Conservation (phyloP, 1,140 invertebrate genomes). For the Armadillidium nasatum region DNA sequence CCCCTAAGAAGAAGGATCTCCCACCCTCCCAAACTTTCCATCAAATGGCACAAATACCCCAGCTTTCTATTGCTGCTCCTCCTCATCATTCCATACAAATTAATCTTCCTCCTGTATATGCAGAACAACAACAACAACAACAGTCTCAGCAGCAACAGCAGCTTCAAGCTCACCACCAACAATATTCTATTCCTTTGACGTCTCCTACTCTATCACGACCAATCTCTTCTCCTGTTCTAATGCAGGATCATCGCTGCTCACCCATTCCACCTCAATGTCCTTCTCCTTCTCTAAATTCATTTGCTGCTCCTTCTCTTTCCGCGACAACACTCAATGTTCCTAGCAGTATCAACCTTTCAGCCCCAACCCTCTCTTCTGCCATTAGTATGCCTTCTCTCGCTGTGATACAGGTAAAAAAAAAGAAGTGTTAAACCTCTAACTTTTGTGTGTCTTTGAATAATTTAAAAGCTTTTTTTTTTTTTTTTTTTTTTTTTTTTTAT, state of each 20-base stretch:
- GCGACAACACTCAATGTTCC: background rate
- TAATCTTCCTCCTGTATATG: background rate
- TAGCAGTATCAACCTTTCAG: background rate
- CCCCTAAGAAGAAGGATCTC: background rate
- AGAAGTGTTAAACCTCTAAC: no score
- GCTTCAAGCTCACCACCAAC: no score
- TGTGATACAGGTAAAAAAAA: constrained; percentile 1
- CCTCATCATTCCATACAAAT: background rate
- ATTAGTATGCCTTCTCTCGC: background rate
- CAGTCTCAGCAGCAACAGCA: no score
- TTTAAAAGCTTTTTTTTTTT: no score
- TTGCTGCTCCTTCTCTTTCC: background rate
- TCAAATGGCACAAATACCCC: background rate
- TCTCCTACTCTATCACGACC: no score
- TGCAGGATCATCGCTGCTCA: background rate
- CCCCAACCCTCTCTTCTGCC: background rate
- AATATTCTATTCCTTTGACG: no score
- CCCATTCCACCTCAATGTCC: background rate
- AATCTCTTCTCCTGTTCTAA: background rate
- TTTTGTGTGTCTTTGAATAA: no score
- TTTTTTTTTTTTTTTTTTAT: no score
- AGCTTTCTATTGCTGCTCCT: background rate
- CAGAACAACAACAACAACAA: no score
- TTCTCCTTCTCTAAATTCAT: background rate
- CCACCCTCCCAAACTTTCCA: background rate